Base-by-base conservation (phyloP, 2,888 invertebrate species). In the Drosophila eohydei region DNA sequence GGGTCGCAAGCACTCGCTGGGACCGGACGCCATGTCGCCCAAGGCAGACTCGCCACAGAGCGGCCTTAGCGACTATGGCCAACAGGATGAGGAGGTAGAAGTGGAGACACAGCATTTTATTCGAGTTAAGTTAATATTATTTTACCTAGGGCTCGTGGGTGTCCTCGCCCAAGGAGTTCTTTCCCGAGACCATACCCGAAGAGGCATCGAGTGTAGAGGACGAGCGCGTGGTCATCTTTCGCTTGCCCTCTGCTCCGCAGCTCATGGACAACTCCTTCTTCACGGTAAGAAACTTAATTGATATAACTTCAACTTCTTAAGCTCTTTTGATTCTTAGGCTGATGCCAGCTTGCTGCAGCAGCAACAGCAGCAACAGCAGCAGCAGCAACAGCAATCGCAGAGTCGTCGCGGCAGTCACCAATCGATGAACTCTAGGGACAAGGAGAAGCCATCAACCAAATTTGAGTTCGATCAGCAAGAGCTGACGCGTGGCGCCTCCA, bases 121-220 rank as follows among this genome's bases (percentile, higher is more conserved):
- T 30, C 5, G 16, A 34, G 16, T 28, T 8, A 46, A 46, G 12
- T n/a, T n/a, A 58, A 58, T 63, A n/a, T 34, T 5, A 1, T 9
- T 16, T 28, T 5, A 2, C 1, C 40, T 78, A 96, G 94, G 95
- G 94, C 16, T 94, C 94, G 36, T 97, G 97, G 97, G 94, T 97
- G 14, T 96, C 97, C 4, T 97, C 97, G 11, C 97, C 97, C 5
- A 97, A 97, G 92, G 97, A 97, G 74, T 97, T 96, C 65, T 97
- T 97, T 91, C 97, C 97, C 11, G 97, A 97, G 94, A 97, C 97
- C 8, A 97, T 97, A 83, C 97, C 97, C 0, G 97, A 98, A 93
- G 97, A 98, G 92, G 97, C 97, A 90, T 97, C 97, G 4, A 97
- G 97, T 86, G 96, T 97, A 61, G 98, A 98, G 93, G 97, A 97